Base-by-base conservation (phyloP, 2,888 invertebrate genomes). In the Volucella bombylans region DNA sequence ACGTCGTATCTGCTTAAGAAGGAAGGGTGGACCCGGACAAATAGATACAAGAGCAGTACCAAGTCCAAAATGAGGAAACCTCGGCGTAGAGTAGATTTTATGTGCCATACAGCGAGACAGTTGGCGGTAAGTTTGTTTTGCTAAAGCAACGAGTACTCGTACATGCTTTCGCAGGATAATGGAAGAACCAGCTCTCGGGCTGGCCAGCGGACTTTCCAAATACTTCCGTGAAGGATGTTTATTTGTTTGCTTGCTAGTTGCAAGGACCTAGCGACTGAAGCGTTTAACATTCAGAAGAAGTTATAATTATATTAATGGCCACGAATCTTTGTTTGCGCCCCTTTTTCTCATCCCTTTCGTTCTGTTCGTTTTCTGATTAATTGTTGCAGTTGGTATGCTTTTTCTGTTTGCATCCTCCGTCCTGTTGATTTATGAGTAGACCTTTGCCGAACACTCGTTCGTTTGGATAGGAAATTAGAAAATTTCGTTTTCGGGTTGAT, bases 251-350 rank as follows among this genome's bases (percentile, higher is more conserved):
- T 73, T 73, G 55, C 55, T 73, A 23, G 64, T 14, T 74, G 0
- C 15, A 31, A 31, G 31, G 6, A 31, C 39, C 77, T 62, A 71
- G 69, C 69, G 69, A 78, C 69, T 57, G 43, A 71, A 39, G 14
- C 41, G 41, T 65, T 65, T 50, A 65, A 18, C 31, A 41, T 14
- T 57, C 43, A 65, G 15, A 69, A 69, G 55, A 31, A 31, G 31
- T 31, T 50, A 64, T 69, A 78, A 78, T 78, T 78, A 54, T 64
- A 71, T 71, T 78, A 50, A 65, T 65, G 38, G 39, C 65, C 23
- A 15, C 39, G 52, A 52, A 15, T 65, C 52, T 31, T n/a, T 11
- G 14, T 59, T 55, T 11, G 11, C 54, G 2, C n/a, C 23, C n/a
- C 12, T 1, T 18, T 12, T 45, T 2, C 14, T 8, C 47, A 6